Percentiles rank a stretch among this genome's conserved stretches.
These are phyloP conservation scores for Aethes cnicana DNA, from an alignment of 2,888 invertebrate genomes.

Conservation along the genomic window DNA sequence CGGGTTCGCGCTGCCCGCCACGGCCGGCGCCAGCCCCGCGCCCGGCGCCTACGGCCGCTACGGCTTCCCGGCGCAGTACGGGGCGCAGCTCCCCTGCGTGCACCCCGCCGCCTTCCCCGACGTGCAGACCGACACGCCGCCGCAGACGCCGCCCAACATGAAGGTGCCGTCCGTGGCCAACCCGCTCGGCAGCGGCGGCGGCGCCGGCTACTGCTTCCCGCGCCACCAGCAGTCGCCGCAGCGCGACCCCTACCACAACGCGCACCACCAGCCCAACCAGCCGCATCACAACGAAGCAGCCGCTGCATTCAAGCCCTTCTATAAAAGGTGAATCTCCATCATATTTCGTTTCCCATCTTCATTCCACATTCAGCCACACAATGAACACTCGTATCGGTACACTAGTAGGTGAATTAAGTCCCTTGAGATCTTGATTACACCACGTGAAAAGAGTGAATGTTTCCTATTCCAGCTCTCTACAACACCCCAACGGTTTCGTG, in stretches of 20 bases:
- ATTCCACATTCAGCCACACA: constrained; percentile 17
- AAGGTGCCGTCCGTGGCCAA: constrained; percentile 91
- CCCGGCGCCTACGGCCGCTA: constrained; percentile 84
- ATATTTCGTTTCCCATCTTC: constrained; percentile 10
- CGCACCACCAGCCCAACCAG: constrained; percentile 76
- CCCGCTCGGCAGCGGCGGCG: constrained; percentile 85
- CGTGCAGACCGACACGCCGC: constrained; percentile 94
- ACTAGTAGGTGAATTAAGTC: constrained; percentile 35
- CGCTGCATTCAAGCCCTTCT: constrained; percentile 93
- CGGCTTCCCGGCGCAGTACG: constrained; percentile 85
- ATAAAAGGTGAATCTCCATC: constrained; percentile 89
- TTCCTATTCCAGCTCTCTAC: constrained; percentile 84
- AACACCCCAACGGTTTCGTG: constrained; percentile 88
- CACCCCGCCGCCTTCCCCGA: constrained; percentile 90
- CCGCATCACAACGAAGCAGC: constrained; percentile 79
- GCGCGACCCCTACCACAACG: constrained; percentile 81
- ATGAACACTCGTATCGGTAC: constrained; percentile 22
- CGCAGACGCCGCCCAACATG: constrained; percentile 97
- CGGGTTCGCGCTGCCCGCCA: constrained; percentile 85
- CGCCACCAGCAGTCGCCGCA: constrained; percentile 80
- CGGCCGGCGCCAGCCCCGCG: constrained; percentile 80
- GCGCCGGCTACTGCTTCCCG: constrained; percentile 80
- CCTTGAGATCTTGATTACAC: constrained; percentile 43
- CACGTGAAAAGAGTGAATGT: constrained; percentile 66
- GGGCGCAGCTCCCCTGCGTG: constrained; percentile 82